A percentile compares a stretch with the other conserved stretches of the same genome.
Conservation (phyloP, 1,140 invertebrate genomes). For the Pygmarrhopalites habei region DNA sequence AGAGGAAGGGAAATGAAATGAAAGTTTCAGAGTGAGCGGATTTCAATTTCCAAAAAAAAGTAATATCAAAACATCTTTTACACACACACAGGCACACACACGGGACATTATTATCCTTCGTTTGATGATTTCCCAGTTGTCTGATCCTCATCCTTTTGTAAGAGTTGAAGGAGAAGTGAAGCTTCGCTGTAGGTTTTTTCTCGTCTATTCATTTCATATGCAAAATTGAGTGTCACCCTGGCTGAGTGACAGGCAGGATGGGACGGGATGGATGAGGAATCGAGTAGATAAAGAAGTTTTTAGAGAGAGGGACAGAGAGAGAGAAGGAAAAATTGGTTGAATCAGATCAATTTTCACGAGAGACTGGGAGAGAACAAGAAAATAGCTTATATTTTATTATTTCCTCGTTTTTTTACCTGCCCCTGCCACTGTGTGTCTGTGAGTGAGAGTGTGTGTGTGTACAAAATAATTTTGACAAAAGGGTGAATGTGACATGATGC, state of each 20-base stretch:
- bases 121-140: too few relatives aligned
- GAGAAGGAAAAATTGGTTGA: constrained; percentile 6
- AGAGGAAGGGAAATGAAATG: too few relatives aligned
- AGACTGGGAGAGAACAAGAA: constrained; percentile 1
- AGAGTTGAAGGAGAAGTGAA: too few relatives aligned
- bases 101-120: too few relatives aligned
- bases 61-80: too few relatives aligned
- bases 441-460: neutral
- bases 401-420: neutral
- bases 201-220: too few relatives aligned
- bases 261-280: neutral
- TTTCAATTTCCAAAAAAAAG: too few relatives aligned
- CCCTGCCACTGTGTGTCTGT: too few relatives aligned
- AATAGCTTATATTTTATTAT: neutral
- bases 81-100: too few relatives aligned
- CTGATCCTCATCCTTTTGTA: too few relatives aligned
- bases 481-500: constrained; percentile 3
- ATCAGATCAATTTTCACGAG: constrained; percentile 20
- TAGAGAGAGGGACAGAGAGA: constrained; percentile 7
- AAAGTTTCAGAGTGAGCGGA: too few relatives aligned
- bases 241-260: neutral
- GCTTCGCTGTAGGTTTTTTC: too few relatives aligned
- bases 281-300: constrained; percentile 11
- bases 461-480: neutral
- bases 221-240: neutral